These are phyloP conservation scores for Dipus sagitta DNA, from an alignment of 2,797 vertebrate genomes.

Conservation along the genomic window DNA sequence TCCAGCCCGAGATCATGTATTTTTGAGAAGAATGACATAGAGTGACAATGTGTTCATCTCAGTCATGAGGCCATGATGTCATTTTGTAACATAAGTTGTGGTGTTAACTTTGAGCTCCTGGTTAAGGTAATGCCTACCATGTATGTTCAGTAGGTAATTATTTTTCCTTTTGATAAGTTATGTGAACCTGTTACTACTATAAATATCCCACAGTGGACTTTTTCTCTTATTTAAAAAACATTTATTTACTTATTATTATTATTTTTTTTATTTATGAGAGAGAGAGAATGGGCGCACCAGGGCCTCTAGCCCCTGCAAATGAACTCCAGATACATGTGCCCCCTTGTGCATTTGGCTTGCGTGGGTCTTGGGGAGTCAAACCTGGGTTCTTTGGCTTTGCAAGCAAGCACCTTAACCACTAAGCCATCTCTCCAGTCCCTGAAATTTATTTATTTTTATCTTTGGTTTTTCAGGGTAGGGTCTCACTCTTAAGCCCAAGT, in stretches of 20 bases:
- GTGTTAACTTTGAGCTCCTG: not conserved
- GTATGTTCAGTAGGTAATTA: not conserved
- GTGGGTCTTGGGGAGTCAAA: no score
- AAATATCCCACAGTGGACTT: not conserved
- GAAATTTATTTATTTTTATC: no score
- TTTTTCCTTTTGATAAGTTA: not conserved
- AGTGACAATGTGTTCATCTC: not conserved
- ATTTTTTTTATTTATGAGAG: no score
- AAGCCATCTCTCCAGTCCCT: no score
- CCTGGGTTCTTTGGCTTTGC: no score
- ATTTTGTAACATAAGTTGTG: accelerated
- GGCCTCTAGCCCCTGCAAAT: no score
- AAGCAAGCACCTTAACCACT: no score
- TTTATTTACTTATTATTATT: not conserved
- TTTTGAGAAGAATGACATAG: not conserved
- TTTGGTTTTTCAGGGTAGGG: no score
- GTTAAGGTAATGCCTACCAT: not conserved
- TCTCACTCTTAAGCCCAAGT: no score
- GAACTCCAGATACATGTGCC: no score
- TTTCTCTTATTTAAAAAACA: not conserved
- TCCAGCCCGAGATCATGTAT: not conserved
- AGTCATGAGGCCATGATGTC: not conserved
- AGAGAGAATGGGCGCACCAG: no score
- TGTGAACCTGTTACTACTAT: not conserved
- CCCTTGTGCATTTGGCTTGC: no score